Base-by-base conservation (phyloP, 2,888 invertebrate genomes). In the Drosophila anomelani region DNA sequence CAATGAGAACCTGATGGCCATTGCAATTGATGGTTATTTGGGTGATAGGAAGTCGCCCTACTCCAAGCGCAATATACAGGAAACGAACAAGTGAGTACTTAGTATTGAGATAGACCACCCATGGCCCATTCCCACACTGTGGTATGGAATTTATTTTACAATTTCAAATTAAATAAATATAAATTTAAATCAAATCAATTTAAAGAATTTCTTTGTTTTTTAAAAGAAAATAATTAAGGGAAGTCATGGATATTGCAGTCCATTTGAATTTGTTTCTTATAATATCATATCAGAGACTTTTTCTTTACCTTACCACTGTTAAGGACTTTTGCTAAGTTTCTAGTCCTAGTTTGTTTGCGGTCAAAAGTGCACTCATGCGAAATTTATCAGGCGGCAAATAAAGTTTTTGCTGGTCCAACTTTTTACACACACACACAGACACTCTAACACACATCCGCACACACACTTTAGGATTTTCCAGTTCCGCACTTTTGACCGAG, bases 11-110 rank as follows among this genome's bases (percentile, higher is more conserved):
- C 80, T 93, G 76, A 91, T 92, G 84, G 91, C 91, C 72, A 92
- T 93, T 76, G 91, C 85, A 68, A 92, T 93, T 78, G 93, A 93
- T 88, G 93, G 93, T 51, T 92, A 92, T 88, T 90, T 93, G 83
- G 92, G 92, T 74, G 93, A 93, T 88, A 86, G 91, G 73, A 92
- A 92, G 75, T 91, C 91, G 53, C 90, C 92, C 51, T 93, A 92
- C 77, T 92, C 93, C 38, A 93, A 93, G 81, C 87, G 93, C 53
- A 93, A 93, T 79, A 93, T 93, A 76, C 93, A 93, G 88, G 93
- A 93, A 88, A 90, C 91, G 71, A 93, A 92, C 85, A 91, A 92
- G 93, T 92, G 88, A 85, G 84, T 78, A n/a, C n/a, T n/a, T n/a
- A 67, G 10, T 36, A 29, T 15, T n/a, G 36, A 29, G 29, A 8